Base-by-base conservation (phyloP, 2,113 vertebrate species). In the Gobio gobio region DNA sequence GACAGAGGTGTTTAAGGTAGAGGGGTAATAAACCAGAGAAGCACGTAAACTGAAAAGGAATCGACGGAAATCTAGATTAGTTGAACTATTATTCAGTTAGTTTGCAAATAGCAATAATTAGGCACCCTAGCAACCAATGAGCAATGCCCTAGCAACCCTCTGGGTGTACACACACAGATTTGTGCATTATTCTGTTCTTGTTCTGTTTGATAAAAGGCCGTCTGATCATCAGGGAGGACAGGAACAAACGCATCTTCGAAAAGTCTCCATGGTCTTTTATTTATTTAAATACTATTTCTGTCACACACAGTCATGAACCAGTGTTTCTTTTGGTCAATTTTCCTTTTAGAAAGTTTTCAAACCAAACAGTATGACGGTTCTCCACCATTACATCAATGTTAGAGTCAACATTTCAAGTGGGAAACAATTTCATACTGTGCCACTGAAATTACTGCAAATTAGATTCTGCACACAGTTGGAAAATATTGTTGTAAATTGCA, bases 371-470 rank as follows among this genome's bases (percentile, higher is more conserved):
- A 83, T 89, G 86, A 59, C 87, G 87, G 85, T 76, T 92, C 81
- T 90, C 86, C 84, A 63, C 86, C 89, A 86, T 90, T 81, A 88
- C 89, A 87, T 91, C 88, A 89, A 61, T 82, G 61, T 74, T 43
- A 76, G 49, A 77, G 82, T 73, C 66, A 61, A 86, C 33, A 47
- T 83, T 86, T 86, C 36, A 82, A 80, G 78, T 77, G 85, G 87
- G 89, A 89, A 58, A 87, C 81, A 61, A 66, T 90, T 78, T 83
- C 79, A 86, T 47, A 29, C 33, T 51, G 63, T 70, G 54, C 80
- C 45, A 29, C 20, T 24, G 22, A 61, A 61, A 61, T 61, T 7
- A 59, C 76, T 24, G 13, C 33, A 24, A 78, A 78, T 24, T n/a
- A 78, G 5, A 12, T 36, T 77, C 26, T 43, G 68, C 68, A 77